phyloP scores from a whole-genome alignment of 1,140 invertebrate genomes.

The Plutomurus gul region DNA sequence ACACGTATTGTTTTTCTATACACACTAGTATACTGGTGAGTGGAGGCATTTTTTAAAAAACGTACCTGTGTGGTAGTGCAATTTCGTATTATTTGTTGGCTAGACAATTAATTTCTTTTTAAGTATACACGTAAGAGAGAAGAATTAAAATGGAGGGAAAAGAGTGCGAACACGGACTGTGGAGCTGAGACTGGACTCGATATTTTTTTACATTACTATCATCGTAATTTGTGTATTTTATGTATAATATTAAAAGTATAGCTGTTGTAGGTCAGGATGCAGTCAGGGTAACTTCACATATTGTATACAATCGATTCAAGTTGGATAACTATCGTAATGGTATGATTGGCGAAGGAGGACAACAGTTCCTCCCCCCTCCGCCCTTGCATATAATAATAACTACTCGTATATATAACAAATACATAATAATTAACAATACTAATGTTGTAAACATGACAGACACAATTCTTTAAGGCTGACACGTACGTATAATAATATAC shows the following conservation, averaged over 20 bases:
- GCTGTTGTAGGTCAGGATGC: slow-evolving; percentile 12
- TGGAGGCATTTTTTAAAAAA: too few species aligned
- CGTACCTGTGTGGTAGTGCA: too few species aligned
- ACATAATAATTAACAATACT: slow-evolving; percentile 12
- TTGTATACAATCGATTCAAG: slow-evolving; percentile 43
- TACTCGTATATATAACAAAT: not conserved
- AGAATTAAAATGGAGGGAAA: too few species aligned
- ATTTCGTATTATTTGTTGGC: too few species aligned
- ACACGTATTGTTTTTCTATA: not conserved
- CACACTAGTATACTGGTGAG: too few species aligned
- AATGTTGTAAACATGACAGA: not conserved
- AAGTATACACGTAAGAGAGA: too few species aligned
- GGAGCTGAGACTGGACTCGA: slow-evolving; percentile 21
- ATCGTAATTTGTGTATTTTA: slow-evolving; percentile 9
- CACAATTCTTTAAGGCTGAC: too few species aligned
- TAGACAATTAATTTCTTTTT: too few species aligned
- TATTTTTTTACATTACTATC: not conserved
- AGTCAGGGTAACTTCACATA: slow-evolving; percentile 39
- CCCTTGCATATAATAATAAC: not conserved
- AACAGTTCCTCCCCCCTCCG: not conserved
- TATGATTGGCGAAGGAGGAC: not conserved
- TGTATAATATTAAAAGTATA: slow-evolving; percentile 19
- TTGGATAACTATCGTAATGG: slow-evolving; percentile 34
- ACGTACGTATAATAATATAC: too few species aligned
- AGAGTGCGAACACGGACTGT: slow-evolving; percentile 25